These are phyloP conservation scores for Iguana delicatissima DNA, from an alignment of 2,797 vertebrate species.

Conservation along the genomic window DNA sequence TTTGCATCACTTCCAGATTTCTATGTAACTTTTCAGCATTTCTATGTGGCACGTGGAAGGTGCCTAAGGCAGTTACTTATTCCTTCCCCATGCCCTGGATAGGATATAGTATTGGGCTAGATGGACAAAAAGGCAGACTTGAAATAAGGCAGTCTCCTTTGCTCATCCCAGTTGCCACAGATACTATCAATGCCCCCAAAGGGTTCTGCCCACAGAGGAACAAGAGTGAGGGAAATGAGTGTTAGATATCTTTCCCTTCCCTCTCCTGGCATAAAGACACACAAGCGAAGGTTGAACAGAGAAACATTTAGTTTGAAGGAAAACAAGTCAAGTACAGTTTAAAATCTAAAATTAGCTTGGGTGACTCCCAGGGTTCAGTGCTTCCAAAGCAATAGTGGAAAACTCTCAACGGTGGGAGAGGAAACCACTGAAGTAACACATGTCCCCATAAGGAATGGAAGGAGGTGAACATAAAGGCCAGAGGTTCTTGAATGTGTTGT, in stretches of 20 bases:
- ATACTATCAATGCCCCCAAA: neutral
- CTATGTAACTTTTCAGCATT: too few relatives aligned
- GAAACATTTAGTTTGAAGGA: slow-evolving; percentile 27
- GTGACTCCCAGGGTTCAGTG: neutral
- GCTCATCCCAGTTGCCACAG: neutral
- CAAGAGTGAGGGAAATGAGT: too few relatives aligned
- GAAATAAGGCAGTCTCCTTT: neutral
- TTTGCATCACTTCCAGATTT: too few relatives aligned
- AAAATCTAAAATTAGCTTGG: neutral
- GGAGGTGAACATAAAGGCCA: neutral
- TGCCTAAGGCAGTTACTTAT: too few relatives aligned
- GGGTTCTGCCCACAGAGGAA: neutral
- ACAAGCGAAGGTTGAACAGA: neutral
- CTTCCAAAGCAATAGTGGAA: neutral
- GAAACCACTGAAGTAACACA: neutral
- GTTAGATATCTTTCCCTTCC: neutral
- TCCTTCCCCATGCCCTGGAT: neutral
- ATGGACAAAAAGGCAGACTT: neutral
- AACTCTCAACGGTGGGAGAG: neutral
- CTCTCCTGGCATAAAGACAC: neutral
- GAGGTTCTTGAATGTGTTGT: too few relatives aligned
- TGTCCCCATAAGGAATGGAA: neutral
- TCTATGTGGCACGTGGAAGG: too few relatives aligned
- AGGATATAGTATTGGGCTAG: neutral
- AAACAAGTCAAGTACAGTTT: neutral